Base-by-base conservation (phyloP, 2,888 invertebrate genomes). In the Elmis aenea region DNA sequence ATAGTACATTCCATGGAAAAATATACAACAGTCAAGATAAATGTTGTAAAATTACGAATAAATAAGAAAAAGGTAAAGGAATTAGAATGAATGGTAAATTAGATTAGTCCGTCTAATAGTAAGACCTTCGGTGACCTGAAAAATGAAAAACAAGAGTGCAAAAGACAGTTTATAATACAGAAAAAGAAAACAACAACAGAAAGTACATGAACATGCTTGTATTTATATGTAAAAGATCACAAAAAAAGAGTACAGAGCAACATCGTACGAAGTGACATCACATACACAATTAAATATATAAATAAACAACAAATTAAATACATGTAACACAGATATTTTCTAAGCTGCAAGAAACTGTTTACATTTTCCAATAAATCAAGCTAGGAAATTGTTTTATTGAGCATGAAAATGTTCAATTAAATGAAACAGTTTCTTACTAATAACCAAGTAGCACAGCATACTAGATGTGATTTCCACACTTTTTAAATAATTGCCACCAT, bases 101-200 rank as follows among this genome's bases (percentile, higher is more conserved):
- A 38, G 35, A 33, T 40, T 34, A 47, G 45, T 48, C 46, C 65
- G 66, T 71, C 72, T 75, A 76, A 71, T 74, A 76, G 62, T 75
- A 72, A 62, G 75, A 74, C 66, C 74, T 73, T 67, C 75, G 75
- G 70, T 76, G 76, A 70, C 76, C 76, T 77, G 75, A 69, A 76
- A 68, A 75, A 73, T 69, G 69, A 73, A 67, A 72, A 66, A n/a
- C n/a, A n/a, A 70, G 61, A 69, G 67, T 54, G 54, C 55, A 52
- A 50, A 49, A 49, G 51, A 47, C 33, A 46, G 42, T 35, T 42
- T 13, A 47, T 33, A 35, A 45, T 40, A 65, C 41, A 49, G 47
- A 58, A 47, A 54, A 51, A 53, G 52, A 50, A 52, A 52, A 52
- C 51, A 45, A 46, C 40, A 37, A 44, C 30, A 49, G 50, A 44